Percentiles rank a stretch among this genome's conserved stretches.
Evolutionary conservation across 53 echinoderm and acorn worm genomes (phyloP).

Genomic region (Temnopleurus reevesii): DNA sequence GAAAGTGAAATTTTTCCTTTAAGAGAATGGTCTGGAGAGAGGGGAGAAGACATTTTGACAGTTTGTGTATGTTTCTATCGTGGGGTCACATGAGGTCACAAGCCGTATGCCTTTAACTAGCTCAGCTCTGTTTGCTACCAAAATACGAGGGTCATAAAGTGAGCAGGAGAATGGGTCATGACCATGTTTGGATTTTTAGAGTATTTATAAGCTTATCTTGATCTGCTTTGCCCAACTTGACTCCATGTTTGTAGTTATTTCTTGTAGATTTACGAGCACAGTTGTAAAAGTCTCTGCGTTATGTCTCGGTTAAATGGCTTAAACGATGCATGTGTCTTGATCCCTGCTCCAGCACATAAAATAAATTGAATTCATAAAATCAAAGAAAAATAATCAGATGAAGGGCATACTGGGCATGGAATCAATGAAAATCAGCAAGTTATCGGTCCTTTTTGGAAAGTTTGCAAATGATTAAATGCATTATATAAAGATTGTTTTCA

Average conservation of each 20-base stretch:
- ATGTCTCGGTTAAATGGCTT: neutral
- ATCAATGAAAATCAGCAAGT: no score
- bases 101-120: conserved; percentile 30
- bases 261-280: neutral
- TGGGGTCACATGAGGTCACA: conserved; percentile 3
- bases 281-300: conserved; percentile 28
- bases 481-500: no score
- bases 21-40: neutral
- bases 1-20: neutral
- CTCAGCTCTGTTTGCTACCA: conserved; percentile 37
- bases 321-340: neutral
- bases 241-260: conserved; percentile 16
- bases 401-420: neutral
- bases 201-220: neutral
- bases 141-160: conserved; percentile 32
- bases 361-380: neutral
- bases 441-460: no score
- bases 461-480: no score
- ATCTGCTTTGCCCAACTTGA: neutral
- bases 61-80: conserved; percentile 41
- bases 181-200: conserved; percentile 18
- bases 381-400: neutral
- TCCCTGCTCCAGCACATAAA: no score
- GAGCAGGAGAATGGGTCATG: conserved; percentile 21
- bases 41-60: conserved; percentile 18